Percentiles rank a stretch among this genome's conserved stretches.
Evolutionary conservation across 2,888 invertebrate species (phyloP).

Genomic region (Andrena dorsata): DNA sequence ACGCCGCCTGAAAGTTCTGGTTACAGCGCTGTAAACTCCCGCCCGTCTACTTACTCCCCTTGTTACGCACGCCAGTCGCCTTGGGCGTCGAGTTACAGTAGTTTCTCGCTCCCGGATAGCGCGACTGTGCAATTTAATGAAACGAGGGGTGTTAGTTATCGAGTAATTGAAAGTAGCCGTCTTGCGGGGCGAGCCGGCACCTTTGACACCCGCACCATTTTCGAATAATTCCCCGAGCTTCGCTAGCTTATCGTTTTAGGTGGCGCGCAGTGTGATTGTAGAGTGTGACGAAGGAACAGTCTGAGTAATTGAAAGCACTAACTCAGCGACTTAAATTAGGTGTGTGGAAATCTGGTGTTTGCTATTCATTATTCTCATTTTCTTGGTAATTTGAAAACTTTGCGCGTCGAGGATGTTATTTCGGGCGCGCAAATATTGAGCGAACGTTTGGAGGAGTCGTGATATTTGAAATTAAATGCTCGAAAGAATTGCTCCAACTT

Average conservation of each 20-base stretch:
- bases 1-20: constrained; percentile 33
- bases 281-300: too few species aligned
- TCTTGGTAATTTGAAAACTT: too few species aligned
- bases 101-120: background rate
- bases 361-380: too few species aligned
- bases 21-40: constrained; percentile 39
- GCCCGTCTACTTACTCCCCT: constrained; percentile 4
- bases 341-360: too few species aligned
- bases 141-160: background rate
- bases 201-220: background rate
- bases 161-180: constrained; percentile 4
- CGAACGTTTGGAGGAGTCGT: background rate
- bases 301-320: too few species aligned
- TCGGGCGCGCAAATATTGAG: background rate
- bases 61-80: constrained; percentile 14
- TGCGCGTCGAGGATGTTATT: too few species aligned
- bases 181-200: background rate
- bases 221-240: background rate
- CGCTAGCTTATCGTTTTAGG: background rate
- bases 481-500: background rate
- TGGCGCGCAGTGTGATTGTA: background rate
- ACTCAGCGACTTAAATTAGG: too few species aligned
- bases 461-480: constrained; percentile 9
- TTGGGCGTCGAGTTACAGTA: constrained; percentile 3
- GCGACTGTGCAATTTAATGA: background rate